Evolutionary conservation across 2,113 vertebrate species (phyloP).

Genomic region (Triplophysa rosa): DNA sequence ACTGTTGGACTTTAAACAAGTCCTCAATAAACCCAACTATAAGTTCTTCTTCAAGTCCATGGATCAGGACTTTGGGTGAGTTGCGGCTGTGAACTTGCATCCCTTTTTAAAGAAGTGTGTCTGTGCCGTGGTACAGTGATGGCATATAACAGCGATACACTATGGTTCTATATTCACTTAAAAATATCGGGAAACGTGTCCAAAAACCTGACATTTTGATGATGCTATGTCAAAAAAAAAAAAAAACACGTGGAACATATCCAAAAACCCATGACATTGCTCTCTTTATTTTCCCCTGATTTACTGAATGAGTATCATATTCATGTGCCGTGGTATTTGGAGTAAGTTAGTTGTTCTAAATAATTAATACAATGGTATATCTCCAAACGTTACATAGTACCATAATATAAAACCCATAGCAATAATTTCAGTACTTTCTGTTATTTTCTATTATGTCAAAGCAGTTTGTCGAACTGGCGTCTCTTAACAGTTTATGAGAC

Average conservation of each 20-base stretch:
- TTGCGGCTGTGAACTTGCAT: background rate
- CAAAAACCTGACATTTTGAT: too few relatives aligned
- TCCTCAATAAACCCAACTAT: slow-evolving; percentile 70
- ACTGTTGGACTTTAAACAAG: slow-evolving; percentile 74
- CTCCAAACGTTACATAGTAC: background rate
- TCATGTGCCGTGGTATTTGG: background rate
- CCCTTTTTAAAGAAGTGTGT: background rate
- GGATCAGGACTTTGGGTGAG: background rate
- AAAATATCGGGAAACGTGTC: too few relatives aligned
- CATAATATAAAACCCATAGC: too few relatives aligned
- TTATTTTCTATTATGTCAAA: background rate
- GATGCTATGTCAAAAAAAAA: background rate
- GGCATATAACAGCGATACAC: too few relatives aligned
- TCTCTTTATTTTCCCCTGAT: background rate
- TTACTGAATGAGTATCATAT: background rate
- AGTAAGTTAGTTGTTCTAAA: background rate
- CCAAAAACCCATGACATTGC: background rate
- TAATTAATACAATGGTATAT: background rate
- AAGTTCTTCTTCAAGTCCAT: slow-evolving; percentile 74
- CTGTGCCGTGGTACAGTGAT: background rate
- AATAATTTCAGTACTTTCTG: background rate
- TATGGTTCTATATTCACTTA: too few relatives aligned
- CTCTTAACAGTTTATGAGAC: background rate
- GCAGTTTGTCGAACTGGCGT: background rate
- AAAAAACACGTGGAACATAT: background rate